Evolutionary conservation across 2,888 invertebrate species (phyloP), one percentile per base, ranked within the genome.

Genomic region (Clivina fossor): DNA sequence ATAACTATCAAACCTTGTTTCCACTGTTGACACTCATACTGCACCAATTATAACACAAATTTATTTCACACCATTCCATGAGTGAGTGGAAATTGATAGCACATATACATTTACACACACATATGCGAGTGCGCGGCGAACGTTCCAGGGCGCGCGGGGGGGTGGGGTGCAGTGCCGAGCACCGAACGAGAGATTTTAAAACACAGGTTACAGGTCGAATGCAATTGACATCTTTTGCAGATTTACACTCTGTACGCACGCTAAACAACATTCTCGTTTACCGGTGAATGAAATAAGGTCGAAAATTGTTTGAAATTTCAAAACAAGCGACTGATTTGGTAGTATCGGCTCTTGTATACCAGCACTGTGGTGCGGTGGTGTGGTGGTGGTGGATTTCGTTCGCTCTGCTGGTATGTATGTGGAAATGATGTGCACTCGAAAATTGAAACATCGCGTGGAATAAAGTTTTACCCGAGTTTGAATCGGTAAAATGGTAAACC

Each of bases 401-500:
- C 54, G 57, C 54, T 51, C n/a, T n/a, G n/a, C n/a, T n/a, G n/a
- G n/a, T n/a, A n/a, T n/a, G 57, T 57, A 19, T 51, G 48, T 41
- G 35, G n/a, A 51, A 37, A 56, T 56, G 58, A 60, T 60, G 60
- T 56, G 60, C 64, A 66, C 69, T 70, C 62, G 68, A 68, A 69
- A 69, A 66, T 68, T 68, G 69, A 69, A 70, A 69, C 69, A 70
- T 67, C 59, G 66, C 50, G 32, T 20, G 30, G 56, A 51, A 53
- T 58, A 49, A 49, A 55, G 47, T 51, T 51, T 51, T 33, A 51
- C 32, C 33, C 24, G 43, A n/a, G n/a, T n/a, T n/a, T n/a, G n/a
- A n/a, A n/a, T n/a, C n/a, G n/a, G n/a, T n/a, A n/a, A n/a, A n/a
- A n/a, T n/a, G n/a, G n/a, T n/a, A n/a, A n/a, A n/a, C n/a, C n/a